Percentiles rank a stretch among this genome's conserved stretches.
These are phyloP conservation scores for Drosophila quinaria DNA, from an alignment of 2,888 invertebrate genomes.

Conservation along the genomic window DNA sequence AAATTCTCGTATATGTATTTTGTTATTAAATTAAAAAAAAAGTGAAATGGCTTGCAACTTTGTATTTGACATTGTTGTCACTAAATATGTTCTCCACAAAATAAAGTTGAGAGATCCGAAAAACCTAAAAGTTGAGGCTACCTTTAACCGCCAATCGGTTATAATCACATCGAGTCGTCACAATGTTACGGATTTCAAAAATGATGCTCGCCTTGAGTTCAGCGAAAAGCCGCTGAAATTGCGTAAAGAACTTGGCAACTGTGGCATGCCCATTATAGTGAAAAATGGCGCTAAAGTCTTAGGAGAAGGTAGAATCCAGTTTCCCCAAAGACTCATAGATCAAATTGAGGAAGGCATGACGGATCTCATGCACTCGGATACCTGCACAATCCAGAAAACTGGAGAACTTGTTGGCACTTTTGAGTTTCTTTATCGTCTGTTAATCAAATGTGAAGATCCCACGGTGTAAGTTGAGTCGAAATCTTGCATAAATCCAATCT, in stretches of 20 bases:
- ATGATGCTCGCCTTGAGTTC: constrained; percentile 63
- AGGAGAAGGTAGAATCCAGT: constrained; percentile 61
- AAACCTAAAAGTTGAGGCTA: constrained; percentile 55
- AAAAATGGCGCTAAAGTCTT: constrained; percentile 36
- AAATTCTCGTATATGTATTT: not conserved
- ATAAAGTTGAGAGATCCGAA: constrained; percentile 42
- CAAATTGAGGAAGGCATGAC: constrained; percentile 50
- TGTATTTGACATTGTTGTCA: constrained; percentile 73
- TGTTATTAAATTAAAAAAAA: not conserved
- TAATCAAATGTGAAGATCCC: constrained; percentile 57
- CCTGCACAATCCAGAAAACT: constrained; percentile 34
- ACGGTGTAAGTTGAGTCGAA: constrained; percentile 21
- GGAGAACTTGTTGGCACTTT: constrained; percentile 55
- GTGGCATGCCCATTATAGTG: constrained; percentile 70
- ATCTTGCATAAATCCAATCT: no score
- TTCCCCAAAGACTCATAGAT: constrained; percentile 63
- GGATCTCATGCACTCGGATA: constrained; percentile 64
- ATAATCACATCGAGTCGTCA: constrained; percentile 75
- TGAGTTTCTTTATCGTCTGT: constrained; percentile 66
- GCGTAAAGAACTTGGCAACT: constrained; percentile 38
- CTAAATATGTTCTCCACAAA: constrained; percentile 50
- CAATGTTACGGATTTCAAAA: constrained; percentile 77
- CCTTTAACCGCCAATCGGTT: constrained; percentile 53
- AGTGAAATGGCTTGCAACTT: constrained; percentile 37
- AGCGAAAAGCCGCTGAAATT: constrained; percentile 48